phyloP scores from a whole-genome alignment of 2,113 vertebrate species.

The Octodon degus region DNA sequence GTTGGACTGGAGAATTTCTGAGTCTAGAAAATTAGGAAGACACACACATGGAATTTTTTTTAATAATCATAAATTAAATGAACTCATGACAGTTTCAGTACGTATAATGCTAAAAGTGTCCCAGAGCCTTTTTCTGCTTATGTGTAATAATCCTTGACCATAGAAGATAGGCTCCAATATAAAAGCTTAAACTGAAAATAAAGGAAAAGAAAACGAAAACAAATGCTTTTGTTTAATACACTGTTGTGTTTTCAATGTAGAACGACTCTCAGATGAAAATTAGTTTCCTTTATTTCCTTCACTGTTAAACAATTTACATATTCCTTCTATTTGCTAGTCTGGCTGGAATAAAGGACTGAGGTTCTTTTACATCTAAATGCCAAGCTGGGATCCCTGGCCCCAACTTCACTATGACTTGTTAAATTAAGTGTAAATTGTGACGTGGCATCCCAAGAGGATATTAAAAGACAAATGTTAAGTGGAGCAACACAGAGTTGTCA shows the following conservation, averaged over 20 bases:
- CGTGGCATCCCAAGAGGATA: slow-evolving; percentile 11
- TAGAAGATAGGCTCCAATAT: background rate
- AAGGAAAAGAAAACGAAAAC: slow-evolving; percentile 15
- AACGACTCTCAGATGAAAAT: slow-evolving; percentile 61
- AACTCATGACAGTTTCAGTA: background rate
- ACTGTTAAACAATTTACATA: slow-evolving; percentile 26
- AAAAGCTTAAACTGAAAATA: slow-evolving; percentile 32
- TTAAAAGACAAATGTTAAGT: slow-evolving; percentile 52
- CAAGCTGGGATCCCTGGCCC: background rate
- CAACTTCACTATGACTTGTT: slow-evolving; percentile 51
- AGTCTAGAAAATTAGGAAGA: slow-evolving; percentile 50
- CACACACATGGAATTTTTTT: background rate
- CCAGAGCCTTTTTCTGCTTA: background rate
- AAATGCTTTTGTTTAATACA: background rate
- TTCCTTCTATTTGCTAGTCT: slow-evolving; percentile 10
- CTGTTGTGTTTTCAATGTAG: slow-evolving; percentile 14
- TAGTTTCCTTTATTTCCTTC: slow-evolving; percentile 1
- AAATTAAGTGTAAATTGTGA: slow-evolving; percentile 58
- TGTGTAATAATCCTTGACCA: slow-evolving; percentile 22
- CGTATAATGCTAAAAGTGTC: background rate
- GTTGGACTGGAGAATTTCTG: background rate
- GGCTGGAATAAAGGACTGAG: slow-evolving; percentile 55
- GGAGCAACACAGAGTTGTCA: slow-evolving; percentile 33
- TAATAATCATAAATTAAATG: background rate
- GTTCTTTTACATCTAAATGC: slow-evolving; percentile 51